A percentile compares a stretch with the other conserved stretches of the same genome.
These are phyloP conservation scores for Ophion ellenae DNA, from an alignment of 2,888 invertebrate species.

Conservation along the genomic window DNA sequence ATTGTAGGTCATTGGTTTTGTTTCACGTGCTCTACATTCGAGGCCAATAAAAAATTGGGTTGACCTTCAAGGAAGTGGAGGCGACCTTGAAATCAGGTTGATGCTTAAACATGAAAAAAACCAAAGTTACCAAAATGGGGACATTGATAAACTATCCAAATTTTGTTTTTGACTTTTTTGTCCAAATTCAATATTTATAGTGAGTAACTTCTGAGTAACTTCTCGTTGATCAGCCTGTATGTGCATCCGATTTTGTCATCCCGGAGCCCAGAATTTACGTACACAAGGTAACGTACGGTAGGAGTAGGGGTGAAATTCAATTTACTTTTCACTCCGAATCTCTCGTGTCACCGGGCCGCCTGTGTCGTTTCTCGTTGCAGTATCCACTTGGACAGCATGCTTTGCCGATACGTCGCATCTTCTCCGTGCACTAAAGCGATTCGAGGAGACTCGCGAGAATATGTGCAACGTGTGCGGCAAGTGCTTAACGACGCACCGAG, in stretches of 20 bases:
- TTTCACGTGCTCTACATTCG: too few species aligned
- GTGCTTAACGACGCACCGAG: neutral
- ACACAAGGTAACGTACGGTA: neutral
- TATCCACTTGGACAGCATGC: constrained; percentile 32
- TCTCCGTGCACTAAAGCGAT: constrained; percentile 19
- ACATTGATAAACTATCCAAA: too few species aligned
- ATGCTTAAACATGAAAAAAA: too few species aligned
- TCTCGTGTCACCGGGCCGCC: constrained; percentile 61
- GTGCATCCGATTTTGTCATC: constrained; percentile 37
- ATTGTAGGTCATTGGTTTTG: too few species aligned
- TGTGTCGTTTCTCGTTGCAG: constrained; percentile 57
- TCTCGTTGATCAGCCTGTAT: neutral
- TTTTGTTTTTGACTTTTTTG: too few species aligned
- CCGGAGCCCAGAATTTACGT: neutral
- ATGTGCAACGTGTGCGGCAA: neutral
- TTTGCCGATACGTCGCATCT: constrained; percentile 73
- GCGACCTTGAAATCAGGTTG: too few species aligned
- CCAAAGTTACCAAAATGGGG: too few species aligned
- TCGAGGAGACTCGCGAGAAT: constrained; percentile 4
- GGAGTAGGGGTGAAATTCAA: constrained; percentile 70
- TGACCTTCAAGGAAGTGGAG: too few species aligned
- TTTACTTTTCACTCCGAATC: constrained; percentile 74
- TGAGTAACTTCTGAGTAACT: too few species aligned
- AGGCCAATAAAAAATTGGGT: too few species aligned
- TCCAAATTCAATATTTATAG: too few species aligned